Base-by-base conservation (phyloP, 2,888 invertebrate species). In the Steromphala cineraria region DNA sequence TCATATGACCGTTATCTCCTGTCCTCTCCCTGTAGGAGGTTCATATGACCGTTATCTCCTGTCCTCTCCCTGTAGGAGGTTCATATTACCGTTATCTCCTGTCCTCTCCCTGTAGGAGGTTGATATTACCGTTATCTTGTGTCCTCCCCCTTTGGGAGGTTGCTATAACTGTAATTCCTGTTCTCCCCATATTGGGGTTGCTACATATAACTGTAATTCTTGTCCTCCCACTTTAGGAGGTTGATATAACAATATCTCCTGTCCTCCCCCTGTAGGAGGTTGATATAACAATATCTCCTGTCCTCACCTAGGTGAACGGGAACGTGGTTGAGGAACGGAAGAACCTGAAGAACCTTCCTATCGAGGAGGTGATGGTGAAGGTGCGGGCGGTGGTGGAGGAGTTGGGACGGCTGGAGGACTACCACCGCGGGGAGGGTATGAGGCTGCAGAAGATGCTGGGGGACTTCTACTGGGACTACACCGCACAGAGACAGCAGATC, bases 381-480 rank as follows among this genome's bases (percentile, higher is more conserved):
- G 84, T 86, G 28, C 81, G 82, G 53, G 86, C 87, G 79, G 85
- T 89, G 28, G 88, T 90, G 5, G 82, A 85, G 40, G 89, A 89
- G 78, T 80, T 91, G 79, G 86, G 88, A 67, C 82, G 84, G n/a
- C 78, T 90, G 53, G 90, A 90, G 75, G 90, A 90, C 36, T 91
- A 88, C 83, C 89, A 91, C 84, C 82, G 88, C 53, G 89, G 89
- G 0, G 90, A 90, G 52, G 90, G 88, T 0, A 90, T 91, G 90
- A 82, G 89, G 56, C 82, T 90, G 53, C 88, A 90, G 80, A 91
- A 91, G 80, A 87, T 87, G 82, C 82, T 92, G 0, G 90, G 91
- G 0, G 89, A 90, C 71, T 85, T 90, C 75, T 92, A 92, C 84
- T 91, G 91, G 91, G 88, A 89, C 53, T 88, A 90, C 67, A 84